phyloP scores from a whole-genome alignment of 2,888 invertebrate genomes.

The Bugula neritina region DNA sequence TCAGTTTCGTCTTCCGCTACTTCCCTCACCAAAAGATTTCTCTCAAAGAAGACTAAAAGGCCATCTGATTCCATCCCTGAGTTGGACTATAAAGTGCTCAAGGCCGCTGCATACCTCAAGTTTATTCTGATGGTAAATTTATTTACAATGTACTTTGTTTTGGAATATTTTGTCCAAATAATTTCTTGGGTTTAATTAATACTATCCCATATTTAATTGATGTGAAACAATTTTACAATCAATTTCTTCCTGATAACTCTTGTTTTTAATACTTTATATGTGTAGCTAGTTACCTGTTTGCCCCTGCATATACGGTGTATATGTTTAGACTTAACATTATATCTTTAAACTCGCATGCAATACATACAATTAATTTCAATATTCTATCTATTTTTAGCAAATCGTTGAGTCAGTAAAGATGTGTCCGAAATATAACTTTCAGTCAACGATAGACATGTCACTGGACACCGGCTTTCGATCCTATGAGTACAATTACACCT shows the following conservation, averaged over 20 bases:
- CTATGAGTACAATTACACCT: constrained; percentile 50
- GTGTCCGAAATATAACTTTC: constrained; percentile 6
- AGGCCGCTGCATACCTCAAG: constrained; percentile 2
- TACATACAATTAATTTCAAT: no score
- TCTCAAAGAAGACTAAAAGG: background rate
- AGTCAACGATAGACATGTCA: constrained; percentile 11
- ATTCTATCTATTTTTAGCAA: no score
- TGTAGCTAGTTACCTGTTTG: no score
- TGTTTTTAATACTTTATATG: no score
- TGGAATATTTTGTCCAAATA: no score
- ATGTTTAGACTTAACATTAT: no score
- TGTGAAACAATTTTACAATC: no score
- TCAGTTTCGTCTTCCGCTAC: background rate
- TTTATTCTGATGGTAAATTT: background rate
- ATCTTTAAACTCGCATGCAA: no score
- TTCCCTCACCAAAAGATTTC: constrained; percentile 16
- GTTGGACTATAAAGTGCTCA: background rate
- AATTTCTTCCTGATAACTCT: no score
- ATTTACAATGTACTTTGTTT: background rate
- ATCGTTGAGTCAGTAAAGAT: constrained; percentile 12
- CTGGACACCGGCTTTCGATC: constrained; percentile 25
- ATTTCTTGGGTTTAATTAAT: no score
- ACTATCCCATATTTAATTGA: no score
- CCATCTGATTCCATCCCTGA: background rate
- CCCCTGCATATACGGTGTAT: no score